Conservation (phyloP, 92 coral and sea anemone species). For the Galaxea fascicularis region DNA sequence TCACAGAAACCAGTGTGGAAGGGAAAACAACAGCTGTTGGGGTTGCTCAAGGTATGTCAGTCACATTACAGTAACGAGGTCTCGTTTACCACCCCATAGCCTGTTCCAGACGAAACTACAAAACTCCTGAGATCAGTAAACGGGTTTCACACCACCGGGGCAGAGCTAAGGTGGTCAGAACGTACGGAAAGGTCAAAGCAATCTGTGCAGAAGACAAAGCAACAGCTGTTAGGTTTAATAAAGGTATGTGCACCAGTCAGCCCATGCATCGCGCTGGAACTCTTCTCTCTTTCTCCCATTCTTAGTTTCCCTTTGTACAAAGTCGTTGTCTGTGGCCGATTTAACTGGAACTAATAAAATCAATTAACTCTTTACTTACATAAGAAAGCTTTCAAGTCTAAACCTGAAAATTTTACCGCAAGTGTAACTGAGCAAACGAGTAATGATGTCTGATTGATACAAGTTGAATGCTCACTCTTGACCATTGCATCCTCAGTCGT, state of each 20-base stretch:
- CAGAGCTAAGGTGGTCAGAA: constrained; percentile 61
- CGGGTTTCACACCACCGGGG: constrained; percentile 60
- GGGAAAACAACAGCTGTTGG: constrained; percentile 72
- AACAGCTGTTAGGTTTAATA: constrained; percentile 73
- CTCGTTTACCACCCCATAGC: background rate
- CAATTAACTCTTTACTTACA: too few relatives aligned
- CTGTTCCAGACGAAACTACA: constrained; percentile 33
- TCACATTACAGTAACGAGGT: background rate
- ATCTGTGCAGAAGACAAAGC: constrained; percentile 41
- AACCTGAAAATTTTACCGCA: too few relatives aligned
- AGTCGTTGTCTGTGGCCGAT: background rate
- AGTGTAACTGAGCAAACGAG: too few relatives aligned
- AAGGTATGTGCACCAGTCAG: constrained; percentile 56
- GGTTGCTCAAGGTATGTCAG: constrained; percentile 71
- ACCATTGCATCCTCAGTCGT: too few relatives aligned
- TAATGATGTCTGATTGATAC: too few relatives aligned
- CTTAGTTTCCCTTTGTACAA: background rate
- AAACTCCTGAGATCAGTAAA: constrained; percentile 26
- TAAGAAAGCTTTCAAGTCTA: too few relatives aligned
- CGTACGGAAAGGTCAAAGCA: constrained; percentile 35
- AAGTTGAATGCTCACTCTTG: too few relatives aligned
- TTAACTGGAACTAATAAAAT: background rate
- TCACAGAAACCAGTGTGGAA: constrained; percentile 44
- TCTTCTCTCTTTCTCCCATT: background rate
- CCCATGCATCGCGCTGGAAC: background rate